phyloP scores from a whole-genome alignment of 2,797 vertebrate genomes.

The Cynodonichthys magdalenae region DNA sequence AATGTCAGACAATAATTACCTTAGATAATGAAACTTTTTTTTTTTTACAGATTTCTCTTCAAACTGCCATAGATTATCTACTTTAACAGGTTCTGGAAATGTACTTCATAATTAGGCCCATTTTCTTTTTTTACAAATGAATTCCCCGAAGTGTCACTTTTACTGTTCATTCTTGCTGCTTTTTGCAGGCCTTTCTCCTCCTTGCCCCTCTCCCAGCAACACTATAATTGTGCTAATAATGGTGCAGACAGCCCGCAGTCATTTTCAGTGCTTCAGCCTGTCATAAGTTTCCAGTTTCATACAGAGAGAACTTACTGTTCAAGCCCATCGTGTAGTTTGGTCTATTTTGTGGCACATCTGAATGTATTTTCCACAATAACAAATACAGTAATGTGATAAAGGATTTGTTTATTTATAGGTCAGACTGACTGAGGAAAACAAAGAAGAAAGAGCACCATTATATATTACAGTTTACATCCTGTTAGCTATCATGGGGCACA shows the following conservation, averaged over 20 bases:
- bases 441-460: slow-evolving; percentile 13
- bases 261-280: slow-evolving; percentile 33
- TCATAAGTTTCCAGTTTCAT: slow-evolving; percentile 44
- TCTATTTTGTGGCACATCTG: slow-evolving; percentile 1
- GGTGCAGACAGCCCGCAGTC: slow-evolving; percentile 20
- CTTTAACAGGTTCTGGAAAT: slow-evolving; percentile 19
- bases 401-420: slow-evolving; percentile 1
- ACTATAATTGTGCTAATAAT: slow-evolving; percentile 61
- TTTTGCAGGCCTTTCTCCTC: slow-evolving; percentile 15
- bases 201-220: slow-evolving; percentile 16
- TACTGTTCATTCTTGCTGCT: slow-evolving; percentile 36
- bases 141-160: slow-evolving; percentile 32
- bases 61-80: slow-evolving; percentile 1
- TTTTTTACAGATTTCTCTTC: slow-evolving; percentile 1
- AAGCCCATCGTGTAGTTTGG: not conserved
- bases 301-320: slow-evolving; percentile 23
- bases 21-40: slow-evolving; percentile 10
- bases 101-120: slow-evolving; percentile 18
- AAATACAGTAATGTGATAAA: not conserved
- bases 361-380: not conserved
- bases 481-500: slow-evolving; percentile 15
- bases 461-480: slow-evolving; percentile 8
- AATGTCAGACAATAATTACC: slow-evolving; percentile 18
- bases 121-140: slow-evolving; percentile 16
- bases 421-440: not conserved